phyloP scores from a whole-genome alignment of 2,797 vertebrate species.

The Pseudocheirus occidentalis region DNA sequence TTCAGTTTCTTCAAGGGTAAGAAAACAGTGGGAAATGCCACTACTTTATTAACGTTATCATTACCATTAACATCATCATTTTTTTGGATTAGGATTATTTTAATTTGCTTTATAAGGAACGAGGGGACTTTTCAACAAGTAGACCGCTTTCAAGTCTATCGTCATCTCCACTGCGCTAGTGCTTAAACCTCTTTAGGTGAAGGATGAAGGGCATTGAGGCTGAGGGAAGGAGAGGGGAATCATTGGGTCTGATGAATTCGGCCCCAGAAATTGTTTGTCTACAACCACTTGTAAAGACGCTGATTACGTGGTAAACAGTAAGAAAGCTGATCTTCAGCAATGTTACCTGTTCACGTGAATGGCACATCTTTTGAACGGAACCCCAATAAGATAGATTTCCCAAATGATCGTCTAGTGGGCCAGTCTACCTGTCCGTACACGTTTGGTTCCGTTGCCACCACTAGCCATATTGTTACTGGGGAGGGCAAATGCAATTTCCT shows the following conservation, averaged over 20 bases:
- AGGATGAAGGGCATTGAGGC: background rate
- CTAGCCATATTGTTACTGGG: background rate
- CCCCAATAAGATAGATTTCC: constrained; percentile 48
- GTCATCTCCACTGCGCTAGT: background rate
- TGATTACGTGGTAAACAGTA: constrained; percentile 19
- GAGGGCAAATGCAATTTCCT: background rate
- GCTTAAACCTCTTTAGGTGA: constrained; percentile 20
- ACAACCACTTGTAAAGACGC: background rate
- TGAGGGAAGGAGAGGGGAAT: background rate
- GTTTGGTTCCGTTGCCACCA: background rate
- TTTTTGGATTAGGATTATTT: background rate
- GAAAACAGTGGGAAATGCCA: background rate
- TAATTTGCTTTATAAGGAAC: background rate
- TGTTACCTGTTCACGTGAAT: constrained; percentile 44
- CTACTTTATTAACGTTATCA: background rate
- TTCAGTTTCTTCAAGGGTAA: background rate
- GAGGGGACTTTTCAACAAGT: background rate
- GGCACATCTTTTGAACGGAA: constrained; percentile 40
- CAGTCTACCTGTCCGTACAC: constrained; percentile 5
- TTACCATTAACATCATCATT: background rate
- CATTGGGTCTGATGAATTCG: background rate
- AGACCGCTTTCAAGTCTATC: background rate
- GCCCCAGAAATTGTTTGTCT: constrained; percentile 12
- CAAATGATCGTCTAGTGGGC: constrained; percentile 33
- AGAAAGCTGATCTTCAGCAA: background rate